phyloP scores from a whole-genome alignment of 2,113 vertebrate species.

The Amazona vittata region DNA sequence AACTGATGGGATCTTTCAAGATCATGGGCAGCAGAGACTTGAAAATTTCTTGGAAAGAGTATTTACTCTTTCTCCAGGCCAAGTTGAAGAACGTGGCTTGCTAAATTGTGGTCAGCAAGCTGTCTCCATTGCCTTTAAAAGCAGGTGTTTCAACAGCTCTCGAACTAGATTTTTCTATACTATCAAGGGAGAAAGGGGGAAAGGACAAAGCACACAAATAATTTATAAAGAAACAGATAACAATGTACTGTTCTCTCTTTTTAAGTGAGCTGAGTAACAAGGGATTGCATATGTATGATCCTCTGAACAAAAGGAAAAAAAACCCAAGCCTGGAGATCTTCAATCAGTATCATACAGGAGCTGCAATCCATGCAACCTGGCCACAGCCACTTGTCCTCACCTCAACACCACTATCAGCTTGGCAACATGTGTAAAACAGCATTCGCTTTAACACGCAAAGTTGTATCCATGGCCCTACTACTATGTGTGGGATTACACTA shows the following conservation, averaged over 20 bases:
- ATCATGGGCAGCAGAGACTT: neutral
- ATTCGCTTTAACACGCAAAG: neutral
- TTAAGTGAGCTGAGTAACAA: neutral
- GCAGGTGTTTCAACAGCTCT: neutral
- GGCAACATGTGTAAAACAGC: neutral
- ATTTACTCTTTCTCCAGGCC: neutral
- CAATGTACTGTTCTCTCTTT: neutral
- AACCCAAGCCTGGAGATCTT: neutral
- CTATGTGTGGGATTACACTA: neutral
- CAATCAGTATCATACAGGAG: neutral
- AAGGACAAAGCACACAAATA: neutral
- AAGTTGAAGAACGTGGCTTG: neutral
- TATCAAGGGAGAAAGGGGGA: neutral
- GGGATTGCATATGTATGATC: neutral
- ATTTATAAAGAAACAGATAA: neutral
- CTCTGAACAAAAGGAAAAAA: neutral
- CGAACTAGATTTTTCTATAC: neutral
- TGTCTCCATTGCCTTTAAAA: neutral
- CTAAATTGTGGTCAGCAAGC: neutral
- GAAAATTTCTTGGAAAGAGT: neutral
- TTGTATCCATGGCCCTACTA: neutral
- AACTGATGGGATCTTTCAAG: neutral
- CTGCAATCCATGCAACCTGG: neutral
- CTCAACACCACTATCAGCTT: neutral
- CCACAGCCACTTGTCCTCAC: neutral